Percentiles rank a stretch among this genome's conserved stretches.
phyloP scores from a whole-genome alignment of 2,797 vertebrate genomes.

The Pogoniulus pusillus region DNA sequence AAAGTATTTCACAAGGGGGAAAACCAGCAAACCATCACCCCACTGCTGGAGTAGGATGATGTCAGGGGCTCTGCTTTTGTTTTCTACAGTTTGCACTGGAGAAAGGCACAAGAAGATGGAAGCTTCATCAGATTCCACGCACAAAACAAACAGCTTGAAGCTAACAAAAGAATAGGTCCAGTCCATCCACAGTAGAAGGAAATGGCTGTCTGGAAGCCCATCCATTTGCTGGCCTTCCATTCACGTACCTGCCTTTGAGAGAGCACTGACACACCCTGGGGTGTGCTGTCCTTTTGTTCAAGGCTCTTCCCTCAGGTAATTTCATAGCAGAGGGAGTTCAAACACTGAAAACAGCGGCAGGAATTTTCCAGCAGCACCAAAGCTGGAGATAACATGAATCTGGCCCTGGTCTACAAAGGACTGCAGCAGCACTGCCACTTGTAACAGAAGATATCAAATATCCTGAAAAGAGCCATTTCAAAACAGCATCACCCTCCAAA shows the following conservation, averaged over 20 bases:
- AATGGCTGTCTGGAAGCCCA: neutral
- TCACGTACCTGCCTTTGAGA: neutral
- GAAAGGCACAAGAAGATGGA: neutral
- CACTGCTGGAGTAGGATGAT: neutral
- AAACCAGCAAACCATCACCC: neutral
- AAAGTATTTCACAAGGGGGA: neutral
- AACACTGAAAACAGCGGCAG: neutral
- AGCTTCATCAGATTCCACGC: neutral
- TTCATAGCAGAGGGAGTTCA: neutral
- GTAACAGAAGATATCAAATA: neutral
- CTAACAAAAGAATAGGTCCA: neutral
- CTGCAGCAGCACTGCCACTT: neutral
- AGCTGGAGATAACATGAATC: neutral
- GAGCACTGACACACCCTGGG: neutral
- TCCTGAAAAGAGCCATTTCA: neutral
- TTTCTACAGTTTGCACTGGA: neutral
- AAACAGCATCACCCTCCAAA: neutral
- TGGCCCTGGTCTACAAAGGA: neutral
- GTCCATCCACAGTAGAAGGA: neutral
- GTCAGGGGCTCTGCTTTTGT: neutral
- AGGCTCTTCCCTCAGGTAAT: neutral
- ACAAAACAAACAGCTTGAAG: neutral
- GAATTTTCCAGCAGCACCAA: neutral
- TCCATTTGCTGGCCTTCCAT: neutral
- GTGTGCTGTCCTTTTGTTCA: neutral